Percentiles rank a stretch among this genome's conserved stretches.
Conservation (phyloP, 2,797 vertebrate species). For the Psittacula derbiana region DNA sequence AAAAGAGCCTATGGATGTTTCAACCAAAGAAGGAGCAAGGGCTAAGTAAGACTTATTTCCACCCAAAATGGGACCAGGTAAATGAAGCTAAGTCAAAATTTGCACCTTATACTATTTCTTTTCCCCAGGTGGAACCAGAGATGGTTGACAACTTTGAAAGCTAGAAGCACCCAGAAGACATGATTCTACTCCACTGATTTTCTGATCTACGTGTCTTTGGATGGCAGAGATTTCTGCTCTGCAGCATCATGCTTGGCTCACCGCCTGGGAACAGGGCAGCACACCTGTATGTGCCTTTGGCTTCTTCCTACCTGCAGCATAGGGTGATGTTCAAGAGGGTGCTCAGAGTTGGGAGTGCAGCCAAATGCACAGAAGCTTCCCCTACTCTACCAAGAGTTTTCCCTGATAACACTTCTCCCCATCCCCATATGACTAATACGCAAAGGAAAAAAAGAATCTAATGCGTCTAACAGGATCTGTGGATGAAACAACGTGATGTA, state of each 20-base stretch:
- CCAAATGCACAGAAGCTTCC: background rate
- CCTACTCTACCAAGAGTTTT: background rate
- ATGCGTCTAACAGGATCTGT: background rate
- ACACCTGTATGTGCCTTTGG: background rate
- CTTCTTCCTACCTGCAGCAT: background rate
- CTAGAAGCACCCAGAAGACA: background rate
- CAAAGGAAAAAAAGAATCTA: background rate
- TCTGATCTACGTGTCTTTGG: background rate
- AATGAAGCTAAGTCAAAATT: background rate
- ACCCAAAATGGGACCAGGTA: background rate
- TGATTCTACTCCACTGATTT: background rate
- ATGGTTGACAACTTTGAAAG: background rate
- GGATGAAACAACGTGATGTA: background rate
- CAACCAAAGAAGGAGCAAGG: background rate
- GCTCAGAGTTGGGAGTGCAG: background rate
- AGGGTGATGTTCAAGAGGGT: background rate
- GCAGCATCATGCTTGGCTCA: background rate
- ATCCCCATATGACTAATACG: background rate
- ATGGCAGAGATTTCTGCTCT: background rate
- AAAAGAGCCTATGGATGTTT: fast-evolving
- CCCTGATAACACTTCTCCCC: background rate
- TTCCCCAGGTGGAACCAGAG: background rate
- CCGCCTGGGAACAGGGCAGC: background rate
- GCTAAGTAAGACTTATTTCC: background rate
- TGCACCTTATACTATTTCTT: background rate